phyloP scores from a whole-genome alignment of 2,113 vertebrate genomes.

The Mormyrus iriodes region DNA sequence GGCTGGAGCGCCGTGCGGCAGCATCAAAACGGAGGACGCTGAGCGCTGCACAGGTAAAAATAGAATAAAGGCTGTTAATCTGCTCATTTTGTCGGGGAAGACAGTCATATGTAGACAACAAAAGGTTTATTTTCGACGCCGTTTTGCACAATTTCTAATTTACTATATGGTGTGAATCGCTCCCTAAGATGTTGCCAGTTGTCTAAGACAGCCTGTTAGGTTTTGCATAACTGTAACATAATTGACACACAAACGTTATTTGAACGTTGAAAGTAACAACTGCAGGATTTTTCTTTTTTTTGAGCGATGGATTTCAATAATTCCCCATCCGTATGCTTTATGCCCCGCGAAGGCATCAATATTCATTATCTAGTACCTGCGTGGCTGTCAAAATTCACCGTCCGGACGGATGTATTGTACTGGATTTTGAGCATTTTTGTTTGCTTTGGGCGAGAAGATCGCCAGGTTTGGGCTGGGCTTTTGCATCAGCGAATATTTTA shows the following conservation, averaged over 20 bases:
- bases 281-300: not conserved
- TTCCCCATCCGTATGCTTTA: not conserved
- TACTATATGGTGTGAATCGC: not conserved
- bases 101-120: not conserved
- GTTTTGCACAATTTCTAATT: not conserved
- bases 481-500: not conserved
- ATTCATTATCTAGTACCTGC: not conserved
- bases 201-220: not conserved
- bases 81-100: not conserved
- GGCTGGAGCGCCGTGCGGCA: constrained; percentile 27
- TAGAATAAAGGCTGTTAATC: not conserved
- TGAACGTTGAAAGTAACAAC: not conserved
- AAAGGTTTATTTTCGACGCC: not conserved
- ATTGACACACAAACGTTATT: not conserved
- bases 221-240: not conserved
- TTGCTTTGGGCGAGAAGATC: not conserved
- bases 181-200: not conserved
- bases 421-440: not conserved
- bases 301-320: not conserved
- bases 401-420: not conserved
- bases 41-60: constrained; percentile 1
- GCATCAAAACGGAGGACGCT: constrained; percentile 12
- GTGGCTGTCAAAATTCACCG: not conserved
- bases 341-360: not conserved
- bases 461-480: not conserved